A percentile compares a stretch with the other conserved stretches of the same genome.
Conservation (phyloP, 2,888 invertebrate species). For the Pyrgus malvae region DNA sequence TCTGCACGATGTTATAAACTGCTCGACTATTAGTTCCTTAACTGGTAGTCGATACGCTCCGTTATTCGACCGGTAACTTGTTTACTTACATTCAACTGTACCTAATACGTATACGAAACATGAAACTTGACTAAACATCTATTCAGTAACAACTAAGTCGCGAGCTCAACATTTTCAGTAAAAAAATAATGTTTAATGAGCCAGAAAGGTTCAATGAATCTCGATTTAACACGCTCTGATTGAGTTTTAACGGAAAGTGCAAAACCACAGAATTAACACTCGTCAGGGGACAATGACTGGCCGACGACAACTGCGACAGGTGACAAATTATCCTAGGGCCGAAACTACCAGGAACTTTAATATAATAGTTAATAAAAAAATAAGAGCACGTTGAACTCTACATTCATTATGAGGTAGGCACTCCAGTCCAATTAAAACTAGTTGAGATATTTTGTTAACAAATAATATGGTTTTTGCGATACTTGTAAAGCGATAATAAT, state of each 20-base stretch:
- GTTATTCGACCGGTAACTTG: conserved; percentile 23
- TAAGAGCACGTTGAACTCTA: background rate
- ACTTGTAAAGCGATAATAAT: too few relatives aligned
- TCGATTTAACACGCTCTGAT: conserved; percentile 34
- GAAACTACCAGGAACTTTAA: background rate
- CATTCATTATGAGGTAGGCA: too few relatives aligned
- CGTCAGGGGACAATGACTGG: conserved; percentile 39
- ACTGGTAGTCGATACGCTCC: conserved; percentile 17
- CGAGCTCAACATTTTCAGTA: background rate
- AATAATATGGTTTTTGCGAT: too few relatives aligned
- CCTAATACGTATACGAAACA: background rate
- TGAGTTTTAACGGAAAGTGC: conserved; percentile 42
- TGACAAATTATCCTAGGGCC: conserved; percentile 15
- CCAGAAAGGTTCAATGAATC: conserved; percentile 32
- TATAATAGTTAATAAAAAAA: too few relatives aligned
- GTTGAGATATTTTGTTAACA: too few relatives aligned
- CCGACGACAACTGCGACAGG: conserved; percentile 2
- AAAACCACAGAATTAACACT: conserved; percentile 38
- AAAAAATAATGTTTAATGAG: conserved; percentile 28
- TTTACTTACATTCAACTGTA: too few relatives aligned
- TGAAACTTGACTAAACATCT: too few relatives aligned
- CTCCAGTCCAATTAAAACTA: too few relatives aligned
- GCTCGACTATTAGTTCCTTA: conserved; percentile 19
- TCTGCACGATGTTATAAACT: conserved; percentile 23
- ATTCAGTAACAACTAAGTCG: too few relatives aligned